Percentiles rank a stretch among this genome's conserved stretches.
phyloP scores from a whole-genome alignment of 2,797 vertebrate genomes.

The Ceryle rudis region DNA sequence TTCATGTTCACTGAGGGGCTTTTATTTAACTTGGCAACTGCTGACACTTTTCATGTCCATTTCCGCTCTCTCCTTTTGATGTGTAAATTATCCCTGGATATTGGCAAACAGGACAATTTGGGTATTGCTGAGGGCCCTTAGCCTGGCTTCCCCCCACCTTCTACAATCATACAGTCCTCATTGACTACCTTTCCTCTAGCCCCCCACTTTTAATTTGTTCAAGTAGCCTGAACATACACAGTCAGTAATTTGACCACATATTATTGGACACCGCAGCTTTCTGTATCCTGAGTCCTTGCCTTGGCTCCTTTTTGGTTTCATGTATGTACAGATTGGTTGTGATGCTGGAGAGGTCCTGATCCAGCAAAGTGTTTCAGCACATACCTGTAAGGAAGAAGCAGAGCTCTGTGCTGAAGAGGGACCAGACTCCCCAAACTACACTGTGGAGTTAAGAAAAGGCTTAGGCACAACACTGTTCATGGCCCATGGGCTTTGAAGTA shows the following conservation, averaged over 20 bases:
- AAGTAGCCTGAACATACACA: constrained; percentile 31
- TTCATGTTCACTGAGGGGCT: constrained; percentile 74
- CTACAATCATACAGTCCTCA: constrained; percentile 43
- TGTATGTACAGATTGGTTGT: not conserved
- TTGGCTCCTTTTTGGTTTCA: not conserved
- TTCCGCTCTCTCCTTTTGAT: constrained; percentile 72
- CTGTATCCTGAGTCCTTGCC: not conserved
- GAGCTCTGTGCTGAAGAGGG: not conserved
- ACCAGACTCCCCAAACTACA: not conserved
- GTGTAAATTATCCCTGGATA: constrained; percentile 73
- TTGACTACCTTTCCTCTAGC: constrained; percentile 25
- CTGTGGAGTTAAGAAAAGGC: not conserved
- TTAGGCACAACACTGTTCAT: not conserved
- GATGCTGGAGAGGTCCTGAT: not conserved
- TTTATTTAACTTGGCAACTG: constrained; percentile 77
- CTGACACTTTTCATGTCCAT: constrained; percentile 73
- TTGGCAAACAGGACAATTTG: constrained; percentile 71
- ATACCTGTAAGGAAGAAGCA: not conserved
- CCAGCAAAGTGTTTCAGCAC: not conserved
- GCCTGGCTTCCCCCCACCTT: constrained; percentile 42
- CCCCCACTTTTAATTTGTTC: constrained; percentile 43
- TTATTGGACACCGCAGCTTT: not conserved
- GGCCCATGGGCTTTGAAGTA: not conserved
- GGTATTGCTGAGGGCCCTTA: constrained; percentile 59
- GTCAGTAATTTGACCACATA: constrained; percentile 1